A percentile compares a stretch with the other conserved stretches of the same genome.
Evolutionary conservation across 2,888 invertebrate species (phyloP).

Genomic region (Bursaphelenchus okinawaensis): DNA sequence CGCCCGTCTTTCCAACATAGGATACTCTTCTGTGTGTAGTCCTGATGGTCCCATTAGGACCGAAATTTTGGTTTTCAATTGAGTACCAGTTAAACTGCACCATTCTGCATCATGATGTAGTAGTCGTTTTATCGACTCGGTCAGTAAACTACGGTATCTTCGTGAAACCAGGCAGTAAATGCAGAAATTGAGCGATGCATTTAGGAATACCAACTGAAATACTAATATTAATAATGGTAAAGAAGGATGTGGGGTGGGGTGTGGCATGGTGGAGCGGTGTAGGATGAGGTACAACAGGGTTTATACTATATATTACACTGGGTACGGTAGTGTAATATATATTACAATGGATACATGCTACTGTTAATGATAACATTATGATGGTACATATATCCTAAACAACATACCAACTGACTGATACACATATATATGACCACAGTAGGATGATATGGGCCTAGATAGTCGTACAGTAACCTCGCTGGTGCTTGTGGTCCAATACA

Average conservation of each 20-base stretch:
- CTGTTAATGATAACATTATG: background rate
- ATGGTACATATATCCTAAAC: too few relatives aligned
- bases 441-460: conserved; percentile 48
- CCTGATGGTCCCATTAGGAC: conserved; percentile 14
- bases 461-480: conserved; percentile 52
- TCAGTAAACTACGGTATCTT: conserved; percentile 43
- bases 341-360: too few relatives aligned
- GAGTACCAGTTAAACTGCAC: conserved; percentile 17
- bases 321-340: too few relatives aligned
- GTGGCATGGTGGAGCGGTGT: too few relatives aligned
- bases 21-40: conserved; percentile 21
- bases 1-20: conserved; percentile 22
- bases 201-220: conserved; percentile 53
- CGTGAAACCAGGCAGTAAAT: conserved; percentile 56
- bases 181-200: conserved; percentile 56
- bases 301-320: too few relatives aligned
- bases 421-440: conserved; percentile 51
- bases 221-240: too few relatives aligned
- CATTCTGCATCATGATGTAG: background rate
- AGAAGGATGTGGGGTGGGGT: too few relatives aligned
- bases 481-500: conserved; percentile 57
- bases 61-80: conserved; percentile 25
- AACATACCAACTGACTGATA: conserved; percentile 46
- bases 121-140: conserved; percentile 1
- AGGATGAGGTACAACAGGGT: too few relatives aligned